Base-by-base conservation (phyloP, 2,888 invertebrate genomes). In the Pseudeuparius sepicola region DNA sequence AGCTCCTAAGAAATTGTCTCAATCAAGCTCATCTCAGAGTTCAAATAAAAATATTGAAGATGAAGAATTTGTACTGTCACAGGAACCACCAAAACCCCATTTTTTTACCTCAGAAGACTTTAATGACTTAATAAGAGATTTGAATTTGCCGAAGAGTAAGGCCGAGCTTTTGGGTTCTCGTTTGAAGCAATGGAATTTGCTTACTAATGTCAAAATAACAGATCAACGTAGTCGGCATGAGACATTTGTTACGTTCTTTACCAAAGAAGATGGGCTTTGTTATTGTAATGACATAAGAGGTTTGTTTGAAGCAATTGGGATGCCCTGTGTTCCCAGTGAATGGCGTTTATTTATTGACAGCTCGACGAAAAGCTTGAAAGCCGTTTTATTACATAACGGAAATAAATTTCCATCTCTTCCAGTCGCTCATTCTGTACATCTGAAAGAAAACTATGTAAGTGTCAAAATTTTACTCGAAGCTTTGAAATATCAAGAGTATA, bases 391-490 rank as follows among this genome's bases (percentile, higher is more conserved):
- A 44, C 40, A 43, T 33, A 42, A 24, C 34, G 50, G 51, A 18
- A 56, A 52, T 40, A 40, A 40, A 41, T 47, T 46, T 31, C 45
- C 50, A 33, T 47, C 50, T 37, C 36, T 54, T 41, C 52, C 54
- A 13, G 35, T 55, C 11, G 54, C 48, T 24, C 48, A 56, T 41
- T 51, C 51, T 13, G 48, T 48, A 40, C 39, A 42, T 23, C 38
- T 53, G 3, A 51, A 54, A 45, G 53, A 54, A 46, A 43, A 44
- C 31, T 54, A n/a, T n/a, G n/a, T n/a, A 54, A 53, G 41, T 34
- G 40, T 54, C 24, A 48, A 50, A 45, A 43, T 48, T 12, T 13
- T n/a, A n/a, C n/a, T n/a, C n/a, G 23, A 46, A 20, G 13, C 24
- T n/a, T 24, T 50, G 20, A 50, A 52, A 27, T 54, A 57, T 48